phyloP scores from a whole-genome alignment of 2,113 vertebrate species.

The Sphaerodactylus townsendi region DNA sequence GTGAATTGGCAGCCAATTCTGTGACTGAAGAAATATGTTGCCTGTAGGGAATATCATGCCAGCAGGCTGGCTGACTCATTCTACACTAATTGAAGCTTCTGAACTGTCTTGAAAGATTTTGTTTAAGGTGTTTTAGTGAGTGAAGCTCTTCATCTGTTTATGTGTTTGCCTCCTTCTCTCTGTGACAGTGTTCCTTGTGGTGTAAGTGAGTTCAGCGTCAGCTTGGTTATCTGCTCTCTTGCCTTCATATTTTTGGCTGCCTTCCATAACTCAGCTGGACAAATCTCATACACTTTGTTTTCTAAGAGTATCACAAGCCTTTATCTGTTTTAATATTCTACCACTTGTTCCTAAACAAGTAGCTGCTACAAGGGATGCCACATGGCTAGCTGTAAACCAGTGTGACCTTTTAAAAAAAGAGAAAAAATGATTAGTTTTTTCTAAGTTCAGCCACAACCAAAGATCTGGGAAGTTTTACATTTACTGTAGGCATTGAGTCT shows the following conservation, averaged over 20 bases:
- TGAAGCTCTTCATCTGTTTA: not conserved
- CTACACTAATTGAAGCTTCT: too few species aligned
- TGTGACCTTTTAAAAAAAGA: not conserved
- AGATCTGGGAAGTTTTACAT: not conserved
- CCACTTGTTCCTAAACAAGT: conserved; percentile 6
- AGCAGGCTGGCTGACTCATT: too few species aligned
- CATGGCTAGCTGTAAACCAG: conserved; percentile 2
- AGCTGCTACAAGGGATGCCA: not conserved
- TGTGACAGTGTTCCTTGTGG: not conserved
- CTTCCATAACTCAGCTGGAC: not conserved
- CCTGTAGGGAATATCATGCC: too few species aligned
- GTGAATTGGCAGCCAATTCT: too few species aligned
- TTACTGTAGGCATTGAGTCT: not conserved
- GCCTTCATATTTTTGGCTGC: not conserved
- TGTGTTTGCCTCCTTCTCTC: not conserved
- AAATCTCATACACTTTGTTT: not conserved
- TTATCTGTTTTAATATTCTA: conserved; percentile 1
- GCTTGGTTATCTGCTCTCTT: not conserved
- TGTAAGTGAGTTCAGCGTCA: not conserved
- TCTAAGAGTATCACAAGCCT: not conserved
- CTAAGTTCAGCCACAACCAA: not conserved
- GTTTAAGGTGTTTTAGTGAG: too few species aligned
- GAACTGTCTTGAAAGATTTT: too few species aligned
- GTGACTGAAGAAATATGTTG: too few species aligned
- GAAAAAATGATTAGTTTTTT: not conserved